A percentile compares a stretch with the other conserved stretches of the same genome.
phyloP scores from a whole-genome alignment of 2,113 vertebrate species.

The Serinus canaria region DNA sequence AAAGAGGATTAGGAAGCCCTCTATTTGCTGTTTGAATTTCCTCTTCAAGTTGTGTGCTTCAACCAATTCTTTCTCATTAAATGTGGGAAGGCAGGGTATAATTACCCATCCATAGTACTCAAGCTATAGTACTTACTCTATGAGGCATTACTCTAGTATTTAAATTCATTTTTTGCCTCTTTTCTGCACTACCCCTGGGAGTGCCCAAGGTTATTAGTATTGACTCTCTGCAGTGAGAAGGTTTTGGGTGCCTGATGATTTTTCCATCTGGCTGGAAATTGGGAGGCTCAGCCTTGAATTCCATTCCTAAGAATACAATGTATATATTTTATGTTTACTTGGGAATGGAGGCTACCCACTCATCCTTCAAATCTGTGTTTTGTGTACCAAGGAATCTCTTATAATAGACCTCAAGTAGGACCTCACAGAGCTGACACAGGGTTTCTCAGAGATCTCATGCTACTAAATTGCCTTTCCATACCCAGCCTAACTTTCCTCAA shows the following conservation, averaged over 20 bases:
- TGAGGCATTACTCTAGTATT: not conserved
- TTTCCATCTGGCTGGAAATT: not conserved
- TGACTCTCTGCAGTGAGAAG: not conserved
- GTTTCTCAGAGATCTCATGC: not conserved
- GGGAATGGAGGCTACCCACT: not conserved
- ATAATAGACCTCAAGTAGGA: not conserved
- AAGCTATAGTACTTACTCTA: not conserved
- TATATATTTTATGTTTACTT: not conserved
- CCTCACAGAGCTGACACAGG: not conserved
- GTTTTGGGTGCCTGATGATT: not conserved
- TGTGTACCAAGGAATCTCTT: not conserved
- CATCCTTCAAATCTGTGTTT: not conserved
- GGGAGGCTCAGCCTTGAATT: not conserved
- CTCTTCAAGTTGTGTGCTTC: not conserved
- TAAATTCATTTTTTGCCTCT: not conserved
- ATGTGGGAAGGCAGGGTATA: not conserved
- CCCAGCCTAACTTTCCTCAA: not conserved
- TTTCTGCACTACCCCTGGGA: not conserved
- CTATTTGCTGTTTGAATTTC: not conserved
- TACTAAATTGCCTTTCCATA: not conserved
- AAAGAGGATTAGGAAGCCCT: not conserved
- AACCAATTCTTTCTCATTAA: not conserved
- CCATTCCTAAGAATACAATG: accelerated
- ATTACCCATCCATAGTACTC: not conserved
- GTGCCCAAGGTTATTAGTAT: not conserved